These are phyloP conservation scores for Eidolon helvum DNA, from an alignment of 2,113 vertebrate genomes.

Conservation along the genomic window DNA sequence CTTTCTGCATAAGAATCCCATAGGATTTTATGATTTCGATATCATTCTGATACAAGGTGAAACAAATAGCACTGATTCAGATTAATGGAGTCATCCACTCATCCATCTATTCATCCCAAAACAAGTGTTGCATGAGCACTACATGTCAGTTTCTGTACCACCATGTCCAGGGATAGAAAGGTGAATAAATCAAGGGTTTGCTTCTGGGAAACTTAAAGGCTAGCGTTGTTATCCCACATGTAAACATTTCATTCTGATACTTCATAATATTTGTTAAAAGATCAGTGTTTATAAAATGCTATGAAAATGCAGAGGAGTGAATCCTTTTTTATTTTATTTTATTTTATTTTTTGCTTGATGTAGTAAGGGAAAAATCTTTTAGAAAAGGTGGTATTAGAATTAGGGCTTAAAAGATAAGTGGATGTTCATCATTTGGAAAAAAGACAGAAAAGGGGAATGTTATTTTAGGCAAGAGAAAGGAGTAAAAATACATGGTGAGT, in stretches of 20 bases:
- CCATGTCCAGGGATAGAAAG: neutral
- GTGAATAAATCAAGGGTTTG: neutral
- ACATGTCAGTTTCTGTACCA: neutral
- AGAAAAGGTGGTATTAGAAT: neutral
- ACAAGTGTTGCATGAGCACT: neutral
- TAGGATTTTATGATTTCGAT: neutral
- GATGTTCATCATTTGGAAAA: neutral
- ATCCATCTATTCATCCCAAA: neutral
- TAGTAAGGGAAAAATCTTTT: neutral
- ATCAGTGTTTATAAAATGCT: neutral
- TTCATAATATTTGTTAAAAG: neutral
- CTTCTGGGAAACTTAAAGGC: neutral
- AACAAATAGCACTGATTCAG: neutral
- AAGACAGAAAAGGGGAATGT: neutral
- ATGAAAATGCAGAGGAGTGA: neutral
- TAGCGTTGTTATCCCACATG: neutral
- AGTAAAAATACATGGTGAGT: rapidly evolving
- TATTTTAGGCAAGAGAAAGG: neutral
- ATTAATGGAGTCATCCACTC: neutral
- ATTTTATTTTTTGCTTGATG: neutral
- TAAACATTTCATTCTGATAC: neutral
- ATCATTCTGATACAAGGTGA: neutral
- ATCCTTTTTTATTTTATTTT: neutral
- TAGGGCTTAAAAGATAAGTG: neutral
- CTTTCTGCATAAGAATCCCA: neutral